Percentiles rank a stretch among this genome's conserved stretches.
Conservation (phyloP, 2,797 vertebrate species). For the Benthosema pterotum region DNA sequence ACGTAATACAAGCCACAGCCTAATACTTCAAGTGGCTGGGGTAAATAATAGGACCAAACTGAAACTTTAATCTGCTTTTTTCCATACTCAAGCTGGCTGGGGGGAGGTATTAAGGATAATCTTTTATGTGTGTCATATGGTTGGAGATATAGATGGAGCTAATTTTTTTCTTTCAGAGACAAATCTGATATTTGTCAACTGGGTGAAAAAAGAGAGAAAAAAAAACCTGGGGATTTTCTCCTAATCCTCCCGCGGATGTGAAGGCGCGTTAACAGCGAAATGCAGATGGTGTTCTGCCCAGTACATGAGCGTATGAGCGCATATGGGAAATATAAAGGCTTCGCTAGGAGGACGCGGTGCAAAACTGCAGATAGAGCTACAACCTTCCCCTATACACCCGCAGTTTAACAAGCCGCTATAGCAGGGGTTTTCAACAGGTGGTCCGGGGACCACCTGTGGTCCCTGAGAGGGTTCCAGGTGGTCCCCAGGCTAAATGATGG, state of each 20-base stretch:
- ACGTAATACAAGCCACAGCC: slow-evolving; percentile 60
- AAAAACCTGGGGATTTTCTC: slow-evolving; percentile 82
- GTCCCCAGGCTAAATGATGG: too few relatives aligned
- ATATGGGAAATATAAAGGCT: slow-evolving; percentile 64
- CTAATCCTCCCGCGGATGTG: slow-evolving; percentile 84
- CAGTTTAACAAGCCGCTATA: too few relatives aligned
- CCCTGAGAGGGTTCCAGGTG: too few relatives aligned
- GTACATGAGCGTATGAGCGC: slow-evolving; percentile 62
- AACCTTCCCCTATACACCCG: too few relatives aligned
- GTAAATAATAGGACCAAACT: slow-evolving; percentile 86
- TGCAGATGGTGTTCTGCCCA: slow-evolving; percentile 82
- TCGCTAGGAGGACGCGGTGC: slow-evolving; percentile 65
- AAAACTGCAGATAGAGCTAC: slow-evolving; percentile 73
- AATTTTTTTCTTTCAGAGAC: slow-evolving; percentile 87
- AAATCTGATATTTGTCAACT: slow-evolving; percentile 91
- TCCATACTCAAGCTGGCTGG: slow-evolving; percentile 84
- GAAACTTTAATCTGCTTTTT: slow-evolving; percentile 89
- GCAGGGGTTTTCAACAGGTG: too few relatives aligned
- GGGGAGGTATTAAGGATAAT: slow-evolving; percentile 88
- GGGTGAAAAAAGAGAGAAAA: slow-evolving; percentile 81
- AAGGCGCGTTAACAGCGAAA: slow-evolving; percentile 84
- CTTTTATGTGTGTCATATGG: slow-evolving; percentile 88
- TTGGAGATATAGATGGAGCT: slow-evolving; percentile 84
- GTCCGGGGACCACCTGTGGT: too few relatives aligned
- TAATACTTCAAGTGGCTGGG: slow-evolving; percentile 71